phyloP scores from a whole-genome alignment of 2,888 invertebrate species.

The Caenorhabditis uteleia region DNA sequence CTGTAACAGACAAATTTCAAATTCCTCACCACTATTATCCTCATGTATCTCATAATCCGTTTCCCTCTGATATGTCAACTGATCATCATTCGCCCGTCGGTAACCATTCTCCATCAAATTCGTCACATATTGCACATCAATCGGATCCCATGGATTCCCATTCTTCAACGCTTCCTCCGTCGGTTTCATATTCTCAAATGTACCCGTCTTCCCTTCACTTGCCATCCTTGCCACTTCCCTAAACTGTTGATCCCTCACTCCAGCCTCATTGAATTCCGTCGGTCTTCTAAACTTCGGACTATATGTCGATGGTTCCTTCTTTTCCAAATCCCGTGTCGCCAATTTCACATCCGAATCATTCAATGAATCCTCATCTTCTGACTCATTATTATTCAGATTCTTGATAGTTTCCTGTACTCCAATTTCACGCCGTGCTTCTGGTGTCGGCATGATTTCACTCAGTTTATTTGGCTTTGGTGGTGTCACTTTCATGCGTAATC shows the following conservation, averaged over 20 bases:
- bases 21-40: conserved; percentile 19
- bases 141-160: conserved; percentile 13
- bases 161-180: background rate
- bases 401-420: conserved; percentile 15
- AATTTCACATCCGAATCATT: conserved; percentile 21
- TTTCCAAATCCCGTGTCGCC: conserved; percentile 19
- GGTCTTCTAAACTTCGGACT: conserved; percentile 39
- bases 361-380: conserved; percentile 35
- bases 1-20: too few relatives aligned
- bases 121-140: conserved; percentile 24
- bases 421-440: conserved; percentile 21
- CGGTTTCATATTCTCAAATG: conserved; percentile 23
- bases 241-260: conserved; percentile 28
- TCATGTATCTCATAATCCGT: conserved; percentile 34
- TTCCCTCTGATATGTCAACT: conserved; percentile 22
- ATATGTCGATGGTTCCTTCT: background rate
- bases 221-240: conserved; percentile 30
- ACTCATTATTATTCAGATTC: background rate
- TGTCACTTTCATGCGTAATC: conserved; percentile 19
- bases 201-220: conserved; percentile 30
- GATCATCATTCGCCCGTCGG: conserved; percentile 8
- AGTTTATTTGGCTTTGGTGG: background rate
- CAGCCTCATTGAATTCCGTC: conserved; percentile 25
- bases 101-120: conserved; percentile 15
- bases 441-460: conserved; percentile 10